A percentile compares a stretch with the other conserved stretches of the same genome.
These are phyloP conservation scores for Bellardia bayeri DNA, from an alignment of 2,888 invertebrate genomes.

Conservation along the genomic window DNA sequence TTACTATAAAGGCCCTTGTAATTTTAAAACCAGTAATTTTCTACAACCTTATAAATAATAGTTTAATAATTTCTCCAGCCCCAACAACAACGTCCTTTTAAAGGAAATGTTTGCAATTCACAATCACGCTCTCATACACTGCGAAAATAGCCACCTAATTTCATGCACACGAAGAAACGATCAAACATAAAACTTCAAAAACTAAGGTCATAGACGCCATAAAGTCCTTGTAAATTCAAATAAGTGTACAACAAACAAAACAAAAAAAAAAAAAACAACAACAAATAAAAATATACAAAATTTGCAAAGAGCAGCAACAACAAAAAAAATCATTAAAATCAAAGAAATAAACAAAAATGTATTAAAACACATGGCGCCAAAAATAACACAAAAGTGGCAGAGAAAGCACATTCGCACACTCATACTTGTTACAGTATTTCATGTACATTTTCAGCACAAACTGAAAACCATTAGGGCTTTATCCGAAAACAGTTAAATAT, in stretches of 20 bases:
- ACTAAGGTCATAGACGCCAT: slow-evolving; percentile 64
- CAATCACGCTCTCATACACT: background rate
- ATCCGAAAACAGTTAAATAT: slow-evolving; percentile 25
- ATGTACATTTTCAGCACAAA: slow-evolving; percentile 14
- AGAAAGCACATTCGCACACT: slow-evolving; percentile 1
- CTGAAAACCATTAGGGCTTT: slow-evolving; percentile 58
- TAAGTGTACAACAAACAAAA: slow-evolving; percentile 4
- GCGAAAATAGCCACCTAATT: background rate
- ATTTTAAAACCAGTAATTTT: slow-evolving; percentile 53
- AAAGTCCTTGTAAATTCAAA: slow-evolving; percentile 46
- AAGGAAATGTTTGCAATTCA: background rate
- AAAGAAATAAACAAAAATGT: slow-evolving; percentile 36
- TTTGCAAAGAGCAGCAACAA: slow-evolving; percentile 3
- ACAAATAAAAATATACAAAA: slow-evolving; percentile 9
- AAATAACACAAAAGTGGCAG: slow-evolving; percentile 38
- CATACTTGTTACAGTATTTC: slow-evolving; percentile 8
- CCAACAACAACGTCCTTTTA: background rate
- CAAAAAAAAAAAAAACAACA: background rate
- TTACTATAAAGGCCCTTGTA: slow-evolving; percentile 19
- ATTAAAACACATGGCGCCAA: slow-evolving; percentile 64
- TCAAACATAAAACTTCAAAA: slow-evolving; percentile 42
- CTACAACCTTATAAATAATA: slow-evolving; percentile 39
- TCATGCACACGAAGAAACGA: slow-evolving; percentile 17
- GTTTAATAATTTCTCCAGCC: background rate
- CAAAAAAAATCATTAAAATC: slow-evolving; percentile 26